Conservation (phyloP, 2,113 vertebrate genomes). For the Hypocryptadius cinnamomeus region DNA sequence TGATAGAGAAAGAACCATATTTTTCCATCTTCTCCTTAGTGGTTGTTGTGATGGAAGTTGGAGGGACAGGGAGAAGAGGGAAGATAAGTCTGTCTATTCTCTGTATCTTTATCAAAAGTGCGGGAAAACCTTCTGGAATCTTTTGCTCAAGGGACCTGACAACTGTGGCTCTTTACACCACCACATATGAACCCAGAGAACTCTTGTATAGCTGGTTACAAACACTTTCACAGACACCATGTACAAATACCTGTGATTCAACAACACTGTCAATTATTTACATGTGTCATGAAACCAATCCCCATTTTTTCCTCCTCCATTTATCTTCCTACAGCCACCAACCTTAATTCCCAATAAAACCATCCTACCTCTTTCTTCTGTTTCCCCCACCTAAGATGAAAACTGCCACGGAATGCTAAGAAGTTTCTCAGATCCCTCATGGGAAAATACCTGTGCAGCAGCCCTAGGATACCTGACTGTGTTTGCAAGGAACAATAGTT, state of each 20-base stretch:
- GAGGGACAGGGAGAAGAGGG: neutral
- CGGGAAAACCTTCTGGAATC: neutral
- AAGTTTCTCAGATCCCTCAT: neutral
- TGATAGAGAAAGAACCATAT: neutral
- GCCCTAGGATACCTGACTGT: neutral
- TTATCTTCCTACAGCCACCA: neutral
- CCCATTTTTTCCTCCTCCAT: neutral
- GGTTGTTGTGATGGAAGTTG: neutral
- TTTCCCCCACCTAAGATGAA: neutral
- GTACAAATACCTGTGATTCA: neutral
- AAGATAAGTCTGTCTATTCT: neutral
- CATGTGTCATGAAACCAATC: neutral
- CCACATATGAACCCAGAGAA: neutral
- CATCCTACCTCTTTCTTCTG: neutral
- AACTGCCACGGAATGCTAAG: neutral
- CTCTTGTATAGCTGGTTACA: neutral
- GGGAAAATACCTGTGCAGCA: neutral
- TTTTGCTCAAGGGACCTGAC: neutral
- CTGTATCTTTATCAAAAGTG: neutral
- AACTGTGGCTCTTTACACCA: neutral
- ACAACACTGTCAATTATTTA: neutral
- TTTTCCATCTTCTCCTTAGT: neutral
- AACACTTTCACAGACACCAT: neutral
- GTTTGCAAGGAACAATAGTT: neutral
- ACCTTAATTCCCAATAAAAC: neutral